Evolutionary conservation across 2,797 vertebrate species (phyloP).

Genomic region (Eutrigla gurnardus): DNA sequence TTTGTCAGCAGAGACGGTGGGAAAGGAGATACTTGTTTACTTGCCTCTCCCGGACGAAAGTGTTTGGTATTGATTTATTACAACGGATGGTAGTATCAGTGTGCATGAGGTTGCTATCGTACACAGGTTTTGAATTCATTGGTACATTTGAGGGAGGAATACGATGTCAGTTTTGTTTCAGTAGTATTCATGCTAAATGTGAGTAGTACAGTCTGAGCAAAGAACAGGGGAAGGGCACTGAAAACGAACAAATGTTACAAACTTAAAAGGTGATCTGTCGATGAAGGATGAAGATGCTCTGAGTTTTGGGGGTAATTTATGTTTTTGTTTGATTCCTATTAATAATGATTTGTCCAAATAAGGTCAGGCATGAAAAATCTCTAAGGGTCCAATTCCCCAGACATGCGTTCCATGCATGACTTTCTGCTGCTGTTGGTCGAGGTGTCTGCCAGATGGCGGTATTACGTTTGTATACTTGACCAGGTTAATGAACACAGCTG

Average conservation of each 20-base stretch:
- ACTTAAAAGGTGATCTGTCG: neutral
- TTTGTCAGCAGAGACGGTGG: constrained; percentile 1
- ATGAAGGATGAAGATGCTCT: neutral
- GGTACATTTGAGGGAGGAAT: neutral
- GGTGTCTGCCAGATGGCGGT: constrained; percentile 39
- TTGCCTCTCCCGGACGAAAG: neutral
- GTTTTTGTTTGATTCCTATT: neutral
- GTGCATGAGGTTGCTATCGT: neutral
- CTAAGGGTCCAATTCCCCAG: neutral
- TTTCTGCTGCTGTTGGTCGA: neutral
- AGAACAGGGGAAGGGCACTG: neutral
- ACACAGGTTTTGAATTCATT: neutral
- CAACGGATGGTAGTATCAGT: neutral
- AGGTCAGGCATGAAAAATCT: neutral
- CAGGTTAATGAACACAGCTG: constrained; percentile 68
- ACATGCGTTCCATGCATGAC: neutral
- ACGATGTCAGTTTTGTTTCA: neutral
- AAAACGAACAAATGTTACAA: neutral
- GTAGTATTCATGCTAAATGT: neutral
- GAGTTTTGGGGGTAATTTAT: neutral
- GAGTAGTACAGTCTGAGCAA: neutral
- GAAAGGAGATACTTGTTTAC: constrained; percentile 39
- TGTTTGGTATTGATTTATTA: constrained; percentile 22
- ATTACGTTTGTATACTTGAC: constrained; percentile 40
- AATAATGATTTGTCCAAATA: neutral